Evolutionary conservation across 2,888 invertebrate genomes (phyloP).

Genomic region (Melinopterus prodromus): DNA sequence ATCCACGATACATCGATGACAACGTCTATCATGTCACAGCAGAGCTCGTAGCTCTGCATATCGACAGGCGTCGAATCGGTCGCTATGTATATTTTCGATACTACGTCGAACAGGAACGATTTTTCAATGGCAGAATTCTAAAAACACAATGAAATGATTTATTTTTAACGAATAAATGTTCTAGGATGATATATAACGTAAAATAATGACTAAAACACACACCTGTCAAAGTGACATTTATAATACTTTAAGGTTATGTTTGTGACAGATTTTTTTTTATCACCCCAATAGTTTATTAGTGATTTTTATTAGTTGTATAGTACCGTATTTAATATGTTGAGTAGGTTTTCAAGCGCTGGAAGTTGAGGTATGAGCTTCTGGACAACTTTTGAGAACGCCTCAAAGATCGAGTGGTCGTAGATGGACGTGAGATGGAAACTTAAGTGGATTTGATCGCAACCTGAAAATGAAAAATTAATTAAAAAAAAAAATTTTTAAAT

Average conservation of each 20-base stretch:
- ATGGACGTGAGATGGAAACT: conserved; percentile 98
- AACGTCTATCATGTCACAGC: conserved; percentile 99
- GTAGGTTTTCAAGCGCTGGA: conserved; percentile 94
- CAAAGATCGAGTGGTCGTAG: conserved; percentile 99
- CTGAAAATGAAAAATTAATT: conserved; percentile 51
- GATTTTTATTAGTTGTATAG: conserved; percentile 52
- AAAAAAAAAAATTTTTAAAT: conserved; percentile 22
- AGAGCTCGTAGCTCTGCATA: conserved; percentile 99
- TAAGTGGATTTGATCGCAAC: conserved; percentile 84
- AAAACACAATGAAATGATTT: conserved; percentile 49
- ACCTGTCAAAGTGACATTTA: neutral
- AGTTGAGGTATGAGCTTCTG: conserved; percentile 98
- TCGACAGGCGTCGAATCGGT: conserved; percentile 99
- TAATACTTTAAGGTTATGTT: neutral
- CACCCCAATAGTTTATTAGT: too few species aligned
- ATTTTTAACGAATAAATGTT: too few species aligned
- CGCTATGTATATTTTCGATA: conserved; percentile 99
- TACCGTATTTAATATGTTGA: conserved; percentile 97
- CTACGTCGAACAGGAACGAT: conserved; percentile 98
- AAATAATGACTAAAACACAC: too few species aligned
- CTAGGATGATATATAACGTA: too few species aligned
- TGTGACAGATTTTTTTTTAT: neutral
- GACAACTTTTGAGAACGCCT: conserved; percentile 99
- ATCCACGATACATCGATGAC: conserved; percentile 99
- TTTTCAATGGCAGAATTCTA: conserved; percentile 99